Evolutionary conservation across 1,140 invertebrate genomes (phyloP).

Genomic region (Lasaia peninsularis): DNA sequence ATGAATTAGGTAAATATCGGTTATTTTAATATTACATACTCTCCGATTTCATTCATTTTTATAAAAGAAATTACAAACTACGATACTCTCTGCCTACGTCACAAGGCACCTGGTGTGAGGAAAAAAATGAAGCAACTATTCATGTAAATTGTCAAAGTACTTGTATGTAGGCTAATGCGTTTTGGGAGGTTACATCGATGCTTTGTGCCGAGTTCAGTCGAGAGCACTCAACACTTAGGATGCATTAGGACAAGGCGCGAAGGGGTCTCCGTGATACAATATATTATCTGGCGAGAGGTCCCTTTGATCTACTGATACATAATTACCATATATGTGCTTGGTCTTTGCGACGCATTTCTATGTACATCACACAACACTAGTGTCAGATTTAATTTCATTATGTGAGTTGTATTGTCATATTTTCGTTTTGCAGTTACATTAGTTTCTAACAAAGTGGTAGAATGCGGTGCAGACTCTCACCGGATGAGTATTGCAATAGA

Average conservation of each 20-base stretch:
- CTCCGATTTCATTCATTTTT: no score
- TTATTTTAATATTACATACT: no score
- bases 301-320: slow-evolving; percentile 7
- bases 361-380: neutral
- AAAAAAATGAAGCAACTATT: neutral
- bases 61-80: no score
- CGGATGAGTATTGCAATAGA: no score
- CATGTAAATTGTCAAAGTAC: neutral
- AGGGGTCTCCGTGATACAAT: slow-evolving; percentile 9
- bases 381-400: no score
- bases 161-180: slow-evolving; percentile 3
- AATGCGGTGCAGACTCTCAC: no score
- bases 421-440: no score
- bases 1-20: no score
- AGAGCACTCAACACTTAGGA: slow-evolving; percentile 7
- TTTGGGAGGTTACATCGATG: slow-evolving; percentile 1
- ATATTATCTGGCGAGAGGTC: slow-evolving; percentile 2
- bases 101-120: no score
- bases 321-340: neutral
- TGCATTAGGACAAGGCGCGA: slow-evolving; percentile 12
- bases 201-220: slow-evolving; percentile 6
- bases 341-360: neutral
- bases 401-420: no score
- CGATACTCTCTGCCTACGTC: no score
- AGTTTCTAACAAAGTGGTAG: no score